Evolutionary conservation across 2,797 vertebrate species (phyloP).

Genomic region (Dipus sagitta): DNA sequence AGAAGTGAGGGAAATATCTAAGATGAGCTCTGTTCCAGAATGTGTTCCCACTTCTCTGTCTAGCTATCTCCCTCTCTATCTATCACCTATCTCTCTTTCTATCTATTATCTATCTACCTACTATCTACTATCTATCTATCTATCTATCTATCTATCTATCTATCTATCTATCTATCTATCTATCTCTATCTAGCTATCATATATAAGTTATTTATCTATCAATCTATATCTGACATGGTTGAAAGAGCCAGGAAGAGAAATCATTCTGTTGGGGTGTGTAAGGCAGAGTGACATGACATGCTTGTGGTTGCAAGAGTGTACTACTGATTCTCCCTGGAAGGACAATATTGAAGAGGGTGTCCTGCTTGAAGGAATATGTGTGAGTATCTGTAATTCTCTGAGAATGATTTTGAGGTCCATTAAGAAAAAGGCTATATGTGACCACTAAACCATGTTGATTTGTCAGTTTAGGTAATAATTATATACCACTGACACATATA

Average conservation of each 20-base stretch:
- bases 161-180: too few species aligned
- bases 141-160: too few species aligned
- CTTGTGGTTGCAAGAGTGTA: not conserved
- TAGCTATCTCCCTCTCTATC: too few species aligned
- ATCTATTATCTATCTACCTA: too few species aligned
- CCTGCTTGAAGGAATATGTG: not conserved
- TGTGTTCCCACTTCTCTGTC: not conserved
- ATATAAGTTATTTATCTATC: too few species aligned
- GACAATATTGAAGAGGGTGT: not conserved
- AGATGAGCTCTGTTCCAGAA: slow-evolving; percentile 21
- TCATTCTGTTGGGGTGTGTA: not conserved
- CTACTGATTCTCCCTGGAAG: not conserved
- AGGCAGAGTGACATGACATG: not conserved
- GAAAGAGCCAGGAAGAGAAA: not conserved
- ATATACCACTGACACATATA: not conserved
- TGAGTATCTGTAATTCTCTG: not conserved
- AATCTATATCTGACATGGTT: not conserved
- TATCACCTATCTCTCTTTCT: too few species aligned
- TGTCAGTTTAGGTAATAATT: not conserved
- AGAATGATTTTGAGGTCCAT: not conserved
- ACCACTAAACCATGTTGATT: not conserved
- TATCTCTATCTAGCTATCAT: too few species aligned
- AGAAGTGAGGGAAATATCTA: not conserved
- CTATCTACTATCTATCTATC: too few species aligned
- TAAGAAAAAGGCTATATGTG: not conserved